Evolutionary conservation across 2,888 invertebrate species (phyloP), one percentile per base, ranked within the genome.

Genomic region (Stenichneumon culpator): DNA sequence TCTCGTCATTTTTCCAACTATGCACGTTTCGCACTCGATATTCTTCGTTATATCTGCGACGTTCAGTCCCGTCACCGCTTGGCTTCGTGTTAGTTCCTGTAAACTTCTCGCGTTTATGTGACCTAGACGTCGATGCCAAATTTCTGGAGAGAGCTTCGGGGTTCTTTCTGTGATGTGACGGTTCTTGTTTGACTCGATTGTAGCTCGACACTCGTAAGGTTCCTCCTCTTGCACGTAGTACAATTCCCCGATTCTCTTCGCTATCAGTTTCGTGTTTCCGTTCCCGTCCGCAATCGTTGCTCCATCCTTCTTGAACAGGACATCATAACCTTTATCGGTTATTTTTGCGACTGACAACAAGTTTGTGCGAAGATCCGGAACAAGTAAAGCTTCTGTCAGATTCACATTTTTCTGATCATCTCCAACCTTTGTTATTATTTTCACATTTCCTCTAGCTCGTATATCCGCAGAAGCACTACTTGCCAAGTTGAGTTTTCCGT

Each of bases 401-500:
- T 75, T 80, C 16, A 82, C 50, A 14, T 54, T 63, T 69, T 36
- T 82, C 68, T 79, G 68, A 28, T 52, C 11, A 11, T 67, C 60
- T 4, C 67, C 36, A 3, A 67, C 57, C 52, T 75, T 47, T 14
- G 70, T 54, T 9, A 36, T 50, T 19, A 81, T 74, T 19, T 28
- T 67, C 36, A 77, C 83, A 7, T 70, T 77, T 5, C 83, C 83
- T 9, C 44, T 57, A 6, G 77, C 75, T 14, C 19, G 32, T 4
- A 87, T 79, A 11, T 81, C 73, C 19, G 83, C 75, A 28, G 85
- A 83, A 1, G 77, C 68, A 47, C 69, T 82, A n/a, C 79, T 83
- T 16, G 85, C 83, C 11, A 86, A 67, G 39, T 86, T 86, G 16
- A 87, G 32, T 72, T 86, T 82, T n/a, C 81, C 78, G 7, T 65